Conservation (phyloP, 2,888 invertebrate genomes). For the Blomia tropicalis region DNA sequence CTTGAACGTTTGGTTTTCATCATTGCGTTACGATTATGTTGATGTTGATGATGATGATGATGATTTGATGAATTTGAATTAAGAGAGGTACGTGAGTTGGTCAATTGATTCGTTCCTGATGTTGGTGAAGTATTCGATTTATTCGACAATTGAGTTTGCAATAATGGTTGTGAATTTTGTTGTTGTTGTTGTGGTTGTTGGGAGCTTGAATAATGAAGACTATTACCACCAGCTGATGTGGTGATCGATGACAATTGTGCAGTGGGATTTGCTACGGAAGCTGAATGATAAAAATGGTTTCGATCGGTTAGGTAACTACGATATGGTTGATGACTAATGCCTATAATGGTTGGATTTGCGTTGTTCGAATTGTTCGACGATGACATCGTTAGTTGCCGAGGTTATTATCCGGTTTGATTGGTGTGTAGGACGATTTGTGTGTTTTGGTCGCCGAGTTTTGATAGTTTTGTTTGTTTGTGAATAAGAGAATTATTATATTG, state of each 20-base stretch:
- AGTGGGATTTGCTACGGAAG: neutral
- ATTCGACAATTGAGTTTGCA: neutral
- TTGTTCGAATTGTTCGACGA: slow-evolving; percentile 6
- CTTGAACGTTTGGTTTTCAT: neutral
- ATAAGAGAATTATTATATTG: no score
- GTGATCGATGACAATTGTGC: neutral
- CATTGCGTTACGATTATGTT: neutral
- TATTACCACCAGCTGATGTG: neutral
- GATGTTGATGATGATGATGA: no score
- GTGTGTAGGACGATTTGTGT: no score
- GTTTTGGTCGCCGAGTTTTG: no score
- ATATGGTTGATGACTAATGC: slow-evolving; percentile 4
- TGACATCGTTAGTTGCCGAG: no score
- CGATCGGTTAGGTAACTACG: slow-evolving; percentile 14
- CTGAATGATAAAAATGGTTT: slow-evolving; percentile 12
- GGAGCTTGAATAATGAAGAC: neutral
- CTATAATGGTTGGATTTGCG: neutral
- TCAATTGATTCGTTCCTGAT: neutral
- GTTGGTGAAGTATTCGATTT: no score
- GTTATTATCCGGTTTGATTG: no score
- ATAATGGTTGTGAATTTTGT: neutral
- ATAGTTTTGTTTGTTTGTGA: no score
- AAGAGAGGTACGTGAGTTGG: neutral
- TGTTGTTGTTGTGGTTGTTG: no score
- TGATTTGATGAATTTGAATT: slow-evolving; percentile 3